Evolutionary conservation across 2,113 vertebrate species (phyloP).

Genomic region (Gallinago undulata): DNA sequence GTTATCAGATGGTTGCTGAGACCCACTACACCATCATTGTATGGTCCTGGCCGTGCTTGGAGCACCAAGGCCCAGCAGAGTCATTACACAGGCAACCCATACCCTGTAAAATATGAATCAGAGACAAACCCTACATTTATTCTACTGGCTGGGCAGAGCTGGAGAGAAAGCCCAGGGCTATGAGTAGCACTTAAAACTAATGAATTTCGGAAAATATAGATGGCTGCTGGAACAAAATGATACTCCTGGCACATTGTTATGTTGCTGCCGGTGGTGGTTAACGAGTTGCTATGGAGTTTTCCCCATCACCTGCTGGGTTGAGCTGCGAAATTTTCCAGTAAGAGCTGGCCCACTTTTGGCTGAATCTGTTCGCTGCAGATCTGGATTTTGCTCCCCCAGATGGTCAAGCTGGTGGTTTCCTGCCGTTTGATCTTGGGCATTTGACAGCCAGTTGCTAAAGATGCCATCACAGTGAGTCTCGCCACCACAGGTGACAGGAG

Average conservation of each 20-base stretch:
- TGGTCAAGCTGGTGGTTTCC: background rate
- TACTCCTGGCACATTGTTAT: background rate
- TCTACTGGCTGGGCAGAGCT: background rate
- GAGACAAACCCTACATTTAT: background rate
- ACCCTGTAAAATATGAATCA: background rate
- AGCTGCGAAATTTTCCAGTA: background rate
- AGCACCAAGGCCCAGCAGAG: background rate
- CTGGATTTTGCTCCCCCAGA: background rate
- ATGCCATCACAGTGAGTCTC: background rate
- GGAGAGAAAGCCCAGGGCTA: background rate
- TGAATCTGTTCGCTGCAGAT: background rate
- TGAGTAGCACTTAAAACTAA: background rate
- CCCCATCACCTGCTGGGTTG: background rate
- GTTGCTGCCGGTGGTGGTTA: background rate
- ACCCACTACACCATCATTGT: background rate
- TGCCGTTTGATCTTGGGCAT: background rate
- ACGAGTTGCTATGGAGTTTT: background rate
- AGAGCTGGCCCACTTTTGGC: background rate
- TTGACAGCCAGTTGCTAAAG: background rate
- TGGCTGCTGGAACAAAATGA: background rate
- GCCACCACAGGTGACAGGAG: background rate
- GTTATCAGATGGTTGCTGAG: background rate
- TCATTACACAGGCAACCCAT: background rate
- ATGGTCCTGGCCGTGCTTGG: background rate
- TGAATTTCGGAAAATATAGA: background rate